phyloP scores from a whole-genome alignment of 2,888 invertebrate species.

The Perizoma flavofasciatum region DNA sequence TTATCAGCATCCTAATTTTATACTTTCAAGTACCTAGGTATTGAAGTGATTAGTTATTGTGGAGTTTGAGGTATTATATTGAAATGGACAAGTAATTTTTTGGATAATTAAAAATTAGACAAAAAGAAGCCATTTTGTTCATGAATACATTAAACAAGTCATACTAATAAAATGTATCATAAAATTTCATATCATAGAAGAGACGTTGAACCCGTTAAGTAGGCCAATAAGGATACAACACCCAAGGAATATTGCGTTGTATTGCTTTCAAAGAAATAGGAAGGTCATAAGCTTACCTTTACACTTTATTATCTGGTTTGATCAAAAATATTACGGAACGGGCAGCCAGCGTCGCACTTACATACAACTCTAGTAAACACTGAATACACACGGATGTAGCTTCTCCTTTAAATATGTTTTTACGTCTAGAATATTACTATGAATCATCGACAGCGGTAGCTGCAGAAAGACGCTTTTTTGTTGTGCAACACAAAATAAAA shows the following conservation, averaged over 20 bases:
- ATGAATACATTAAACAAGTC: neutral
- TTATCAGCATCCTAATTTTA: too few relatives aligned
- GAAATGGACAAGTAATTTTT: too few relatives aligned
- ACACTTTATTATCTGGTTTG: slow-evolving; percentile 5
- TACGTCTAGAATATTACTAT: slow-evolving; percentile 49
- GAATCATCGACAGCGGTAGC: slow-evolving; percentile 60
- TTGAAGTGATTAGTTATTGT: neutral
- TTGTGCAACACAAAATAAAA: slow-evolving; percentile 64
- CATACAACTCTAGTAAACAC: slow-evolving; percentile 34
- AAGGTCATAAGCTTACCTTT: slow-evolving; percentile 20
- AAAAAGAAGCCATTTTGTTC: neutral
- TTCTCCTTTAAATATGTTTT: slow-evolving; percentile 48
- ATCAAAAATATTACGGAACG: slow-evolving; percentile 28
- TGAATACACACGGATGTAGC: slow-evolving; percentile 47
- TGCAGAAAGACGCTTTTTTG: slow-evolving; percentile 48
- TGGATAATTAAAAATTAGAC: too few relatives aligned
- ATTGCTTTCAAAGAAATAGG: too few relatives aligned
- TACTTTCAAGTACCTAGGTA: too few relatives aligned
- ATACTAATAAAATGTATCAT: neutral
- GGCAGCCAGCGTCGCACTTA: slow-evolving; percentile 17
- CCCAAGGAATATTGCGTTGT: too few relatives aligned
- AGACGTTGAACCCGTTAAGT: neutral
- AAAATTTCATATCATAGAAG: neutral
- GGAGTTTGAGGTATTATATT: too few relatives aligned
- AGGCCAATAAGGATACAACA: too few relatives aligned